Conservation (phyloP, 2,888 invertebrate genomes). For the Thecophora atra region DNA sequence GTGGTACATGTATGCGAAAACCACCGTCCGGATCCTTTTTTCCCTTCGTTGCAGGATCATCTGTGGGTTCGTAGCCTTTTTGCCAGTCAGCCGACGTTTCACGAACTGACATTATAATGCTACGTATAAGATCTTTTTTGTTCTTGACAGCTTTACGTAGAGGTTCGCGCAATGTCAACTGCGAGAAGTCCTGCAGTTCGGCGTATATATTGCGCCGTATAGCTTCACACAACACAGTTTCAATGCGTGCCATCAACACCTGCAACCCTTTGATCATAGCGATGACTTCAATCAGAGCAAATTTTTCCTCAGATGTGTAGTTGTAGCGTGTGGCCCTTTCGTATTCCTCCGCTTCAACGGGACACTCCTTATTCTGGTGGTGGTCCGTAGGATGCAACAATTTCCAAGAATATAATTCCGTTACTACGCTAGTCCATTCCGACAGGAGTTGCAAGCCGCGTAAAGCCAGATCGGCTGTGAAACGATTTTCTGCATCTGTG, state of each 20-base stretch:
- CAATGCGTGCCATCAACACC: conserved; percentile 95
- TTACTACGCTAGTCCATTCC: conserved; percentile 96
- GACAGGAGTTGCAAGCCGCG: conserved; percentile 92
- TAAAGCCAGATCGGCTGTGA: conserved; percentile 89
- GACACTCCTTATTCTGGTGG: conserved; percentile 93
- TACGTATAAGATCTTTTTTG: conserved; percentile 94
- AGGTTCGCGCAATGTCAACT: conserved; percentile 87
- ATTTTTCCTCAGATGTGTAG: conserved; percentile 96
- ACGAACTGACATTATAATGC: conserved; percentile 95
- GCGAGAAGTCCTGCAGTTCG: conserved; percentile 96
- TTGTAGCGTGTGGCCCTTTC: conserved; percentile 97
- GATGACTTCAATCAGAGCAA: conserved; percentile 96
- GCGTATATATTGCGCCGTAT: conserved; percentile 93
- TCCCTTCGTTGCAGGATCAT: conserved; percentile 90
- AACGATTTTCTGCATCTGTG: conserved; percentile 89
- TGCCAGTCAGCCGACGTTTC: conserved; percentile 98
- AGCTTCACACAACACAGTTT: conserved; percentile 93
- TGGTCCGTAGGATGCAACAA: conserved; percentile 97
- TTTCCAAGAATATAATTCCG: conserved; percentile 98
- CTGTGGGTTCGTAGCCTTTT: conserved; percentile 87
- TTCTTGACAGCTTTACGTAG: conserved; percentile 96
- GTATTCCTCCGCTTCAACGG: conserved; percentile 96
- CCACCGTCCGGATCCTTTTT: conserved; percentile 94
- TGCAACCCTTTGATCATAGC: conserved; percentile 99
- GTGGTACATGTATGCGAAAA: conserved; percentile 90